Percentiles rank a stretch among this genome's conserved stretches.
Conservation (phyloP, 1,140 invertebrate genomes). For the Psilanteris sp. region DNA sequence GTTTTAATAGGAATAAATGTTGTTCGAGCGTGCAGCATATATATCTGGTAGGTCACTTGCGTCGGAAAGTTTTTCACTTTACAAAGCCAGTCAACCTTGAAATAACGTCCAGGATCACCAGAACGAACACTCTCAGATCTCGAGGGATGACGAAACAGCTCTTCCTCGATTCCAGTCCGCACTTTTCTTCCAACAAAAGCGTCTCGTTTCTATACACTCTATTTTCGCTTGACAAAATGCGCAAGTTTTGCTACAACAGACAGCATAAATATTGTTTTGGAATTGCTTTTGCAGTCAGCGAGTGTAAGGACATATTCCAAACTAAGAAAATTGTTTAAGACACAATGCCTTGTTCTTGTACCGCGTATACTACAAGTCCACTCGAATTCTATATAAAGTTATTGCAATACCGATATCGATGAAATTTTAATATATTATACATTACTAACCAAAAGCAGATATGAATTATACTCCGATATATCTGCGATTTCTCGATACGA, state of each 20-base stretch:
- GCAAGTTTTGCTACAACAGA: slow-evolving; percentile 34
- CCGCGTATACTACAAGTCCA: not conserved
- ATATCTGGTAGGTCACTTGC: slow-evolving; percentile 21
- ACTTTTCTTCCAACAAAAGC: slow-evolving; percentile 42
- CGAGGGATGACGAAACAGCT: slow-evolving; percentile 34
- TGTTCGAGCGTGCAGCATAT: slow-evolving; percentile 27
- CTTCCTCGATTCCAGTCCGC: slow-evolving; percentile 23
- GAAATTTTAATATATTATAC: no score
- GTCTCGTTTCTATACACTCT: slow-evolving; percentile 32
- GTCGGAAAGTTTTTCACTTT: slow-evolving; percentile 74
- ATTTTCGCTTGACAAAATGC: slow-evolving; percentile 49
- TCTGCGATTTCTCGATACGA: no score
- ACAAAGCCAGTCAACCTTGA: slow-evolving; percentile 72
- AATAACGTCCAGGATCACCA: slow-evolving; percentile 67
- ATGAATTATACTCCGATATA: no score
- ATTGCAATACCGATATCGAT: no score
- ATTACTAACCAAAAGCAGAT: no score
- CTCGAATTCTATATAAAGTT: no score
- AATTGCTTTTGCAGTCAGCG: slow-evolving; percentile 23
- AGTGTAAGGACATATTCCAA: slow-evolving; percentile 13
- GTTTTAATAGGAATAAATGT: slow-evolving; percentile 67
- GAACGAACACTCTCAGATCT: slow-evolving; percentile 22
- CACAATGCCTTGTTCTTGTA: slow-evolving; percentile 2
- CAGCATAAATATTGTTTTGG: slow-evolving; percentile 40
- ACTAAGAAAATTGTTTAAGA: slow-evolving; percentile 2